These are phyloP conservation scores for Sebastes schlegelii DNA, from an alignment of 2,113 vertebrate species.

Conservation along the genomic window DNA sequence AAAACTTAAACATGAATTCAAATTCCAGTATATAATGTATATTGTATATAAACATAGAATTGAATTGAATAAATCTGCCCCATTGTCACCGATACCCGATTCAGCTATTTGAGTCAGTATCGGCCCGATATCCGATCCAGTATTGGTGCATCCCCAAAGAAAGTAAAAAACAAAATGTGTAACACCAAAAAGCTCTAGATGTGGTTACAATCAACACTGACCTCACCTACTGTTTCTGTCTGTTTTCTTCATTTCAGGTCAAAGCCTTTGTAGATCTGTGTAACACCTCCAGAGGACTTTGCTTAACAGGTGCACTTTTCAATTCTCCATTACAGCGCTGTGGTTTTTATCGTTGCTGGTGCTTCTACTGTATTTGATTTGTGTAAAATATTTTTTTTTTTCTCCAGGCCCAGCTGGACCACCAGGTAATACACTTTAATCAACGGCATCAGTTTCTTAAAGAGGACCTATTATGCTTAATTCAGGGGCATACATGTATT, in stretches of 20 bases:
- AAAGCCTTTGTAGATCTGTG: slow-evolving; percentile 89
- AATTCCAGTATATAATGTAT: too few relatives aligned
- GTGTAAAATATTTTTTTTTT: not conserved
- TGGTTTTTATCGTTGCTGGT: not conserved
- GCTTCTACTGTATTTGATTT: not conserved
- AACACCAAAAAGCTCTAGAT: not conserved
- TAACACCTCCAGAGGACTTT: slow-evolving; percentile 89
- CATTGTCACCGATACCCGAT: too few relatives aligned
- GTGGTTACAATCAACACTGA: not conserved
- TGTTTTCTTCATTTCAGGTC: slow-evolving; percentile 77
- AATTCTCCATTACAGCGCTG: not conserved
- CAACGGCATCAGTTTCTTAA: not conserved
- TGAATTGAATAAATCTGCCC: too few relatives aligned
- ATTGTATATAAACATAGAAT: too few relatives aligned
- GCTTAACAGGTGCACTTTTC: slow-evolving; percentile 86
- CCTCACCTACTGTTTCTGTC: not conserved
- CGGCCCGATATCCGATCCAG: too few relatives aligned
- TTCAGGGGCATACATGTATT: too few relatives aligned
- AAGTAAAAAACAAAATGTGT: not conserved
- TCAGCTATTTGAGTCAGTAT: too few relatives aligned
- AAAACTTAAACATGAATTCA: too few relatives aligned
- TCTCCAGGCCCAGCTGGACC: slow-evolving; percentile 88
- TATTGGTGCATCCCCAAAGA: too few relatives aligned
- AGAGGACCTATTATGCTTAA: too few relatives aligned
- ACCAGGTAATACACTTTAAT: slow-evolving; percentile 83